A percentile compares a stretch with the other conserved stretches of the same genome.
Conservation (phyloP, 2,888 invertebrate species). For the Hydroisotoma schaefferi region DNA sequence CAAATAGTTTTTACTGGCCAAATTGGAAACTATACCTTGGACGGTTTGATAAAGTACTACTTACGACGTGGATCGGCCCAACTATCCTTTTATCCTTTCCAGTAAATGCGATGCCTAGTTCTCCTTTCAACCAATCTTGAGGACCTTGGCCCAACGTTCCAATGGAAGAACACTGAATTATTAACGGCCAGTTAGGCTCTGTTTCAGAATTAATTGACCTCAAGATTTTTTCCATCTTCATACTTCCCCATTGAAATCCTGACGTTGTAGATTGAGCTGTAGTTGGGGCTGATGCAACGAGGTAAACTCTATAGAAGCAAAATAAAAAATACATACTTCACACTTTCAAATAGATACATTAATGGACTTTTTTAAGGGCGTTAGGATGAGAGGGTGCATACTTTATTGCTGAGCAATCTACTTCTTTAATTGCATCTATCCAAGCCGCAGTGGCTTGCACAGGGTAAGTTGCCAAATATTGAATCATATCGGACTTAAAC, state of each 20-base stretch:
- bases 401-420: conserved; percentile 81
- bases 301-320: conserved; percentile 65
- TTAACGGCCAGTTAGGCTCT: conserved; percentile 63
- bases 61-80: conserved; percentile 27
- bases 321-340: conserved; percentile 7
- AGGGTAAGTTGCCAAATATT: conserved; percentile 73
- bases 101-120: conserved; percentile 41
- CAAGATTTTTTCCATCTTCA: conserved; percentile 61
- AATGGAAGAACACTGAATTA: conserved; percentile 87
- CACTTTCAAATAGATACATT: neutral
- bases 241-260: conserved; percentile 62
- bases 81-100: conserved; percentile 24
- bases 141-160: conserved; percentile 34
- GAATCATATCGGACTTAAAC: conserved; percentile 73
- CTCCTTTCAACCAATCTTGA: conserved; percentile 34
- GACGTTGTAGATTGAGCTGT: conserved; percentile 62
- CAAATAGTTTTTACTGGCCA: no score
- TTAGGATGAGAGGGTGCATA: no score
- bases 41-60: no score
- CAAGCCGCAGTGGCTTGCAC: conserved; percentile 66
- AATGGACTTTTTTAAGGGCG: neutral
- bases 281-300: conserved; percentile 82
- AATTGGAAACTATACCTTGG: no score
- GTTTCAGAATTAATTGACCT: conserved; percentile 52
- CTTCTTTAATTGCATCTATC: conserved; percentile 66